phyloP scores from a whole-genome alignment of 2,113 vertebrate genomes.

The Isichthys henryi region DNA sequence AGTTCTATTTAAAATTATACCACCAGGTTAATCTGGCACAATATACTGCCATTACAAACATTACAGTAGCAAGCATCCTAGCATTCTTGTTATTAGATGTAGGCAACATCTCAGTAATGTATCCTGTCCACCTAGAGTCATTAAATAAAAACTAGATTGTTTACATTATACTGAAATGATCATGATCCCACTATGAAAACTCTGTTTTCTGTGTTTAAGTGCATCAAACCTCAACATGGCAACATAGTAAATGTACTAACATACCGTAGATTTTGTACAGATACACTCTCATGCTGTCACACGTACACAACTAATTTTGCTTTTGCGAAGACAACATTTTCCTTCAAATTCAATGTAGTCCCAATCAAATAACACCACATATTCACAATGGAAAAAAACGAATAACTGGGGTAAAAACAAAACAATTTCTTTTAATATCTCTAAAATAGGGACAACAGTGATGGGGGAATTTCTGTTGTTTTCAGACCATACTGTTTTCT shows the following conservation, averaged over 20 bases:
- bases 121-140: background rate
- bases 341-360: background rate
- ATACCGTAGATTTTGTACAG: background rate
- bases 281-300: background rate
- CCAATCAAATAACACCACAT: background rate
- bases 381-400: background rate
- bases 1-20: background rate
- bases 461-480: background rate
- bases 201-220: background rate
- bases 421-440: background rate
- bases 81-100: background rate
- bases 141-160: background rate
- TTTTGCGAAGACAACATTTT: background rate
- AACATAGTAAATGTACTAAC: background rate
- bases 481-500: background rate
- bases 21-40: background rate
- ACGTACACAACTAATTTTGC: background rate
- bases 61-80: background rate
- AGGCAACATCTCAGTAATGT: background rate
- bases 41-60: background rate
- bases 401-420: background rate
- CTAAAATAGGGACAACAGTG: background rate
- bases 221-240: background rate
- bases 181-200: background rate
- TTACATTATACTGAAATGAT: background rate